Evolutionary conservation across 2,113 vertebrate species (phyloP), one percentile per base, ranked within the genome.

Genomic region (Pachycephala philippinensis): DNA sequence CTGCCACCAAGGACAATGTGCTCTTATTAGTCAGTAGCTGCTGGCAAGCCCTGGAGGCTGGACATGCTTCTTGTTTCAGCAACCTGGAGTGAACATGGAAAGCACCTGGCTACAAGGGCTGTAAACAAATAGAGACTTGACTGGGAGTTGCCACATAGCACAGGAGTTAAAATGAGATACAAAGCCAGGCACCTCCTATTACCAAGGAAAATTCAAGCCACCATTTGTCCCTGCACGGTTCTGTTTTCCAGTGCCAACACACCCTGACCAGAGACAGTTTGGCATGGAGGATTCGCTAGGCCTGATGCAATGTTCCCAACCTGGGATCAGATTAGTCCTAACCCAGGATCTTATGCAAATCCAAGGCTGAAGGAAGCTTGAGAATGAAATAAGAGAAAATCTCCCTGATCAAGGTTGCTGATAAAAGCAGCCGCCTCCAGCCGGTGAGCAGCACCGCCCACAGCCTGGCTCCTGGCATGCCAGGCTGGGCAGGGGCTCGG

Each of bases 341-440:
- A 85, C 87, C 22, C 47, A 70, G 76, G 90, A 91, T 94, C 17
- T 93, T 95, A 94, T 94, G 92, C 87, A 96, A 96, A 96, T 96
- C 63, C 27, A 20, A 69, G 59, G 60, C 70, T 90, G 91, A 86
- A 92, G 93, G 92, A 94, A 96, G 79, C 82, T 74, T 74, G 82
- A 66, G 93, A 89, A 74, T 22, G 75, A 93, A 94, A 70, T 50
- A 64, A 31, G 84, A 92, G 90, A 95, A 97, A 96, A 97, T 89
- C 95, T 89, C 91, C 31, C 11, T 66, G 95, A 96, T 95, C 30
- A 15, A 78, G 72, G 80, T 13, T 95, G 92, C 86, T 71, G 93
- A 96, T 96, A 96, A 81, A 95, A 94, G 90, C 76, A 91, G 63
- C 91, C 4, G 9, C 91, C 90, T 95, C 83, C 93, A 70, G 75